Evolutionary conservation across 2,888 invertebrate species (phyloP).

Genomic region (Noctua comes): DNA sequence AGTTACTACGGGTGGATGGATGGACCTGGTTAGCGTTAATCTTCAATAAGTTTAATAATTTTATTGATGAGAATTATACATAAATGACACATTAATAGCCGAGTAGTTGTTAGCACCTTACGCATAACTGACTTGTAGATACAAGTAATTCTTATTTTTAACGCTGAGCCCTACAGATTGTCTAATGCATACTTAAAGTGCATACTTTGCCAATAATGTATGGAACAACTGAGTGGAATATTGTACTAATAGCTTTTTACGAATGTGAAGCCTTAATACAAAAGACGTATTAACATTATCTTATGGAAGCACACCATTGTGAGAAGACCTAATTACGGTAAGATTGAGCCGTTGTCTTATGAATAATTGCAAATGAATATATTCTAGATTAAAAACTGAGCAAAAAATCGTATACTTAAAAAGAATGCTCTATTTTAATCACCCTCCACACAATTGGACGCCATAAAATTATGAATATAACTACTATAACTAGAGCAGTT

Average conservation of each 20-base stretch:
- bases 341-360: slow-evolving; percentile 42
- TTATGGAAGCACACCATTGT: slow-evolving; percentile 30
- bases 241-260: neutral
- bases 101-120: neutral
- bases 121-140: neutral
- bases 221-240: neutral
- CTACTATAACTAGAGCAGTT: slow-evolving; percentile 31
- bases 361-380: slow-evolving; percentile 31
- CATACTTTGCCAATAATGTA: neutral
- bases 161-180: neutral
- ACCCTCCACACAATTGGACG: slow-evolving; percentile 28
- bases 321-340: slow-evolving; percentile 35
- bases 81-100: neutral
- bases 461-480: slow-evolving; percentile 46
- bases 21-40: no score
- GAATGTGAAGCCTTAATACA: slow-evolving; percentile 14
- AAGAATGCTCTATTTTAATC: slow-evolving; percentile 32
- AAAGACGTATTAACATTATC: slow-evolving; percentile 39
- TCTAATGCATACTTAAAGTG: slow-evolving; percentile 3
- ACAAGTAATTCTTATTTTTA: neutral
- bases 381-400: slow-evolving; percentile 21
- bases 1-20: no score
- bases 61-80: neutral
- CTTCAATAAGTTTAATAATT: no score
- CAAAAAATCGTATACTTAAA: slow-evolving; percentile 13